Evolutionary conservation across 2,888 invertebrate species (phyloP).

Genomic region (Tinea pellionella): DNA sequence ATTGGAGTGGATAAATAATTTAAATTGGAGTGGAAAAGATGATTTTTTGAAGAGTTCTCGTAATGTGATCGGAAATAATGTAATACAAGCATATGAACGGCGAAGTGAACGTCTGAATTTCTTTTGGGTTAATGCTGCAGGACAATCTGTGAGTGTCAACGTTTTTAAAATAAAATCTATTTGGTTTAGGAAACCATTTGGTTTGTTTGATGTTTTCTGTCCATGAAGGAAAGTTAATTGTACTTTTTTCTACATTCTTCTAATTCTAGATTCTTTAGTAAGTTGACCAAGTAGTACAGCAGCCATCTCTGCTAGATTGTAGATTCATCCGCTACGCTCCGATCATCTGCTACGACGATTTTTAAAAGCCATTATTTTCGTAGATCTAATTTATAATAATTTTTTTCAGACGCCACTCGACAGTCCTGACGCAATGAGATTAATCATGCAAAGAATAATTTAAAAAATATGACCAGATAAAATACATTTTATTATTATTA

Average conservation of each 20-base stretch:
- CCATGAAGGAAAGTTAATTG: too few relatives aligned
- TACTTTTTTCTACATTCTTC: too few relatives aligned
- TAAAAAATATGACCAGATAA: neutral
- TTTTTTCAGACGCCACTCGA: slow-evolving; percentile 71
- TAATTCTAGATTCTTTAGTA: too few relatives aligned
- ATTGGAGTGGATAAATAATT: slow-evolving; percentile 77
- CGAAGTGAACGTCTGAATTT: slow-evolving; percentile 73
- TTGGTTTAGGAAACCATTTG: too few relatives aligned
- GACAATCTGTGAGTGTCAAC: slow-evolving; percentile 76
- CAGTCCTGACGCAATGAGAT: slow-evolving; percentile 73
- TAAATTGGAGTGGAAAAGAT: slow-evolving; percentile 72
- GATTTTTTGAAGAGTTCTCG: slow-evolving; percentile 69
- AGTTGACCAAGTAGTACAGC: too few relatives aligned
- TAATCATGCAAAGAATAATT: slow-evolving; percentile 60
- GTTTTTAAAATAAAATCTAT: too few relatives aligned
- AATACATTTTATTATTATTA: neutral
- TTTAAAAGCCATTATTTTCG: too few relatives aligned
- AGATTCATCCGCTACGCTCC: too few relatives aligned
- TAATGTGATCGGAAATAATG: slow-evolving; percentile 57
- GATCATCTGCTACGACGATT: too few relatives aligned
- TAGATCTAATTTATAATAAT: too few relatives aligned
- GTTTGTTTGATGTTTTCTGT: too few relatives aligned
- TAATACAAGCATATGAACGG: slow-evolving; percentile 79
- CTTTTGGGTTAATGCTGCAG: slow-evolving; percentile 83
- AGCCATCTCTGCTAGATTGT: too few relatives aligned